phyloP scores from a whole-genome alignment of 2,797 vertebrate genomes.

The Philypnodon macrostomus region DNA sequence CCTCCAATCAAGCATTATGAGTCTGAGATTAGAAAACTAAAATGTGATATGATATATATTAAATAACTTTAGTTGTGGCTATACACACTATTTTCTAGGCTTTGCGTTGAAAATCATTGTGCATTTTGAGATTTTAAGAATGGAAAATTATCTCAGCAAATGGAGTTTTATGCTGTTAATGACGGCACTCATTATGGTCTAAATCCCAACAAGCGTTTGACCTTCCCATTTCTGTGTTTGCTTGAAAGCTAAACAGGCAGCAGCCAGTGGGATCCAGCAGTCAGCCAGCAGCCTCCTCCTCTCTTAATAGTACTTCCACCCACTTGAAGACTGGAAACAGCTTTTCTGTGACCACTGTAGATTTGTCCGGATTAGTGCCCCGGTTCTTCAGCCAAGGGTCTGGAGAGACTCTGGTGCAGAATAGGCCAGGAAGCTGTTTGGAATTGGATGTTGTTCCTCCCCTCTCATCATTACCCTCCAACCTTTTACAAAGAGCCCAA shows the following conservation, averaged over 20 bases:
- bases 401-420: conserved; percentile 58
- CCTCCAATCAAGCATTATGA: no score
- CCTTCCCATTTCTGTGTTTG: conserved; percentile 64
- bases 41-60: no score
- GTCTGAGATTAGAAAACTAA: no score
- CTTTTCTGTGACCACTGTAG: conserved; percentile 70
- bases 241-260: conserved; percentile 58
- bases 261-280: conserved; percentile 54
- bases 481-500: conserved; percentile 65
- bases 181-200: conserved; percentile 51
- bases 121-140: conserved; percentile 1
- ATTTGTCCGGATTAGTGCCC: conserved; percentile 73
- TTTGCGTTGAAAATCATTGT: no score
- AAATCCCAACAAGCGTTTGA: conserved; percentile 59
- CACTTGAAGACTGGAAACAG: conserved; percentile 72
- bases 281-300: conserved; percentile 68
- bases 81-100: no score
- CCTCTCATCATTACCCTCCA: conserved; percentile 73
- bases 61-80: conserved; percentile 27
- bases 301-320: conserved; percentile 65
- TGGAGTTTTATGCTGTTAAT: conserved; percentile 46
- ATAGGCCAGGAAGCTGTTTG: conserved; percentile 75
- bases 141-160: conserved; percentile 29
- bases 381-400: conserved; percentile 47
- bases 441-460: conserved; percentile 73